Conservation (phyloP, 2,888 invertebrate species). For the Phyllotreta striolata region DNA sequence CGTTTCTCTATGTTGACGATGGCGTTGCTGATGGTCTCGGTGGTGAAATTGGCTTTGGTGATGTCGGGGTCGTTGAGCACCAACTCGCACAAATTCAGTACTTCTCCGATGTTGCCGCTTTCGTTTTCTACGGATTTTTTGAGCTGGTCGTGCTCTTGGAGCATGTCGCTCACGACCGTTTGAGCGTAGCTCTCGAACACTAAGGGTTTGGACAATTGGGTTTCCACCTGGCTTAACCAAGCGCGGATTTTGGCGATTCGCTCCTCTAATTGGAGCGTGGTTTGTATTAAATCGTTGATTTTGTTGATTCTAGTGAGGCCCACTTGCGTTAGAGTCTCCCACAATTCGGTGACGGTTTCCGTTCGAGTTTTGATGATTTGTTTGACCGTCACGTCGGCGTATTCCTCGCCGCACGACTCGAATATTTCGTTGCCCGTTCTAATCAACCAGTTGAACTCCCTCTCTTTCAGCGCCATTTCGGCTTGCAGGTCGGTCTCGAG, state of each 20-base stretch:
- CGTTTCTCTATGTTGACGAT: conserved; percentile 78
- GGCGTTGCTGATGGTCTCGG: conserved; percentile 71
- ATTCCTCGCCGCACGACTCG: conserved; percentile 70
- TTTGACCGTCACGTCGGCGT: conserved; percentile 68
- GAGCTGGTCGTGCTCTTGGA: conserved; percentile 76
- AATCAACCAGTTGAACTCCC: conserved; percentile 80
- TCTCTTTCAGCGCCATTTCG: conserved; percentile 78
- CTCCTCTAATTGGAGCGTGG: conserved; percentile 74
- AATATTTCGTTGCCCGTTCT: conserved; percentile 73
- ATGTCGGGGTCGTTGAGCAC: conserved; percentile 78
- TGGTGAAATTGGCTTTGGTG: conserved; percentile 75
- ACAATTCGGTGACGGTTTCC: conserved; percentile 71
- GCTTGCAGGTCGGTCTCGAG: conserved; percentile 78
- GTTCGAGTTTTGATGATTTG: conserved; percentile 66
- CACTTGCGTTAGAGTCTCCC: conserved; percentile 77
- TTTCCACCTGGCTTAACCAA: conserved; percentile 77
- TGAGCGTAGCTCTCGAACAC: conserved; percentile 72
- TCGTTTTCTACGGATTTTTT: conserved; percentile 80
- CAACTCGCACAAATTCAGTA: conserved; percentile 80
- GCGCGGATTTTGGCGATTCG: conserved; percentile 75
- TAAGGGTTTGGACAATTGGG: conserved; percentile 72
- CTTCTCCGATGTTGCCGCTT: conserved; percentile 79
- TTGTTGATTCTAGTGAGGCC: conserved; percentile 75
- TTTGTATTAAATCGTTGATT: conserved; percentile 75
- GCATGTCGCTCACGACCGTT: conserved; percentile 71